Percentiles rank a stretch among this genome's conserved stretches.
These are phyloP conservation scores for Clistopyga incitator DNA, from an alignment of 2,888 invertebrate genomes.

Conservation along the genomic window DNA sequence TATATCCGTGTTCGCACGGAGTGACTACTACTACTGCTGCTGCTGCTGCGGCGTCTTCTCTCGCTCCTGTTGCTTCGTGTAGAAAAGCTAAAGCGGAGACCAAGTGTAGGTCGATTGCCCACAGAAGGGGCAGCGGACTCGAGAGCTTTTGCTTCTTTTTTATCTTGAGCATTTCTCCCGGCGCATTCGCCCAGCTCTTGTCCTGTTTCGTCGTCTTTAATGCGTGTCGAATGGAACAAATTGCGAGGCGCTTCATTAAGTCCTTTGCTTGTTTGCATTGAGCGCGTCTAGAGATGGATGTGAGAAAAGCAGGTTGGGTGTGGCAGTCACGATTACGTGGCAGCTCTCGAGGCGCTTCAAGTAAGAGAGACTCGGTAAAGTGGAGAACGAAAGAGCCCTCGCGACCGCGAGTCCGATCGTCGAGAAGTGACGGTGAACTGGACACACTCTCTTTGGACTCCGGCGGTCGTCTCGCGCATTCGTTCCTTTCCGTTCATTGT, in stretches of 20 bases:
- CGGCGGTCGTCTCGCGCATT: background rate
- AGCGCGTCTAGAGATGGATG: constrained; percentile 22
- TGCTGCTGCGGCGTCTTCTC: constrained; percentile 27
- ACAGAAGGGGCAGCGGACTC: constrained; percentile 41
- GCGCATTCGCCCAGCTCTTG: background rate
- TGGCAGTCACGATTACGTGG: constrained; percentile 31
- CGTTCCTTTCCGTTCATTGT: constrained; percentile 36
- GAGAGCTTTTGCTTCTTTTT: constrained; percentile 8
- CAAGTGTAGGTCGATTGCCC: constrained; percentile 43
- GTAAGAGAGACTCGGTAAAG: constrained; percentile 2
- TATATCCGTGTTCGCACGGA: constrained; percentile 40
- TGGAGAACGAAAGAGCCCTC: constrained; percentile 8
- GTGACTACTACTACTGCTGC: too few species aligned
- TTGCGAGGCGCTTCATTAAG: constrained; percentile 59
- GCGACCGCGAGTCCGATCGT: constrained; percentile 16
- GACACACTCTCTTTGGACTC: constrained; percentile 24
- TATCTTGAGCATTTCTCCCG: background rate
- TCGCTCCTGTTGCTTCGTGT: constrained; percentile 52
- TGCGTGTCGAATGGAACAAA: constrained; percentile 59
- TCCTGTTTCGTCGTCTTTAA: constrained; percentile 41
- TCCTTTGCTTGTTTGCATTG: constrained; percentile 44
- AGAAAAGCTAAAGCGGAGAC: constrained; percentile 40
- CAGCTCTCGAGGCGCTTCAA: constrained; percentile 2
- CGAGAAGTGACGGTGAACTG: constrained; percentile 31
- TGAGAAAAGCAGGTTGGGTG: constrained; percentile 20